Percentiles rank a stretch among this genome's conserved stretches.
These are phyloP conservation scores for Atta texana DNA, from an alignment of 1,140 invertebrate species.

Conservation along the genomic window DNA sequence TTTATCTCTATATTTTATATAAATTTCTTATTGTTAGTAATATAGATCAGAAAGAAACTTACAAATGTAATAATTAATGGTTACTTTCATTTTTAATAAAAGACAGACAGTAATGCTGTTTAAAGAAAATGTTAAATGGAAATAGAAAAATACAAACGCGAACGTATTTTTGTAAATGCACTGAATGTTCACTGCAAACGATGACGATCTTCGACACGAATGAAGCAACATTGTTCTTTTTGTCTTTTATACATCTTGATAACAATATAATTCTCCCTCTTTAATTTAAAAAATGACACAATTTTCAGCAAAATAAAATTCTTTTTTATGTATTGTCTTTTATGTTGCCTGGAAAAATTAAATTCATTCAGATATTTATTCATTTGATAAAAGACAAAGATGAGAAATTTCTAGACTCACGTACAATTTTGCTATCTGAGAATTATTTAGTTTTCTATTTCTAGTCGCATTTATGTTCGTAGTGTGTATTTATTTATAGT, in stretches of 20 bases:
- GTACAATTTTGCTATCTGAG: neutral
- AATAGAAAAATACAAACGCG: neutral
- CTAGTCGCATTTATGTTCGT: constrained; percentile 1
- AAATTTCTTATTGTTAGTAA: neutral
- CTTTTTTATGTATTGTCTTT: neutral
- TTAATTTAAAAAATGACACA: neutral
- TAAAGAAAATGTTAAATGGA: neutral
- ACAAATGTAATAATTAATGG: neutral
- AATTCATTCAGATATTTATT: neutral
- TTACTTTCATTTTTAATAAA: neutral
- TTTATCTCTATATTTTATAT: neutral
- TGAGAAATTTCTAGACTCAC: neutral
- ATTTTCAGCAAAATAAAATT: constrained; percentile 5
- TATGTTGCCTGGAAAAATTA: neutral
- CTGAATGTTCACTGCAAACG: constrained; percentile 19
- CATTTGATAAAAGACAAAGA: neutral
- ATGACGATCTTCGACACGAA: neutral
- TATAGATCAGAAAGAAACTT: neutral
- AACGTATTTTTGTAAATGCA: constrained; percentile 8
- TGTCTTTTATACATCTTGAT: constrained; percentile 25
- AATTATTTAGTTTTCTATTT: constrained; percentile 39
- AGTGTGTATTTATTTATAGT: constrained; percentile 9
- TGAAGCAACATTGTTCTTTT: constrained; percentile 26
- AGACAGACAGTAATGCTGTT: neutral
- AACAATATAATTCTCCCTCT: neutral